Evolutionary conservation across 2,113 vertebrate species (phyloP).

Genomic region (Phodopus roborovskii): DNA sequence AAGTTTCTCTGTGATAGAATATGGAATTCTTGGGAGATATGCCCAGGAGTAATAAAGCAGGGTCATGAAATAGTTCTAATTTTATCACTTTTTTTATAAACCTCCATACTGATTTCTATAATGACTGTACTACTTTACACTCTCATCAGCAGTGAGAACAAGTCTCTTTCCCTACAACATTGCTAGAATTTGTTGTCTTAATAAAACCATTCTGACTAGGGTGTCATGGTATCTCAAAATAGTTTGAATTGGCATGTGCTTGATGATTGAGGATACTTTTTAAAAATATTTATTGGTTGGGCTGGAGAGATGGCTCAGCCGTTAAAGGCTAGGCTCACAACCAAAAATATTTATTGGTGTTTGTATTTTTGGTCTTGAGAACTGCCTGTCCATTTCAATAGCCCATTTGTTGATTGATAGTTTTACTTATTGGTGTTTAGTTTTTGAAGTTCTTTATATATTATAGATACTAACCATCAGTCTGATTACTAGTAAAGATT

Average conservation of each 20-base stretch:
- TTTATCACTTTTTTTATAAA: background rate
- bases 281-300: too few species aligned
- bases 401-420: background rate
- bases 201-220: background rate
- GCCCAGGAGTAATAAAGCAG: too few species aligned
- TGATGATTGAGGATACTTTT: background rate
- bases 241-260: background rate
- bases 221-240: background rate
- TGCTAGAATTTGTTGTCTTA: background rate
- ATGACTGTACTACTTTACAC: background rate
- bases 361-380: background rate
- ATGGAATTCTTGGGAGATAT: background rate
- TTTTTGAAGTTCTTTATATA: background rate
- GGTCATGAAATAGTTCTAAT: background rate
- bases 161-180: background rate
- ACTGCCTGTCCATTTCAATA: background rate
- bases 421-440: background rate
- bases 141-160: background rate
- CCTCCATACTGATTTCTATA: background rate
- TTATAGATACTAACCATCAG: too few species aligned
- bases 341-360: background rate
- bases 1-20: background rate
- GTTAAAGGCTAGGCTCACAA: too few species aligned
- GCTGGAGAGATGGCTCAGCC: too few species aligned
- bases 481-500: background rate